Percentiles rank a stretch among this genome's conserved stretches.
These are phyloP conservation scores for Polyodon spathula DNA, from an alignment of 2,113 vertebrate genomes.

Conservation along the genomic window DNA sequence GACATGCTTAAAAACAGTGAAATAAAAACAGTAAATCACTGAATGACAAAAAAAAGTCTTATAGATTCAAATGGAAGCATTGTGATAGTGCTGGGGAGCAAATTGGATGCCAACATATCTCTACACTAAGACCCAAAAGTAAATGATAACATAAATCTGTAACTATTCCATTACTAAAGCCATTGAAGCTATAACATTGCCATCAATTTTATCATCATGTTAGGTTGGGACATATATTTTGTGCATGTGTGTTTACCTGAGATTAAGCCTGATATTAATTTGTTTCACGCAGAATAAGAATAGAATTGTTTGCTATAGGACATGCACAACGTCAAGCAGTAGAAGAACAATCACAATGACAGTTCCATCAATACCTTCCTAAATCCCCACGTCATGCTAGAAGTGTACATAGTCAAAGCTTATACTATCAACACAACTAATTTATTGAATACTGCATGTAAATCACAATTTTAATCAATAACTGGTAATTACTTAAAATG, in stretches of 20 bases:
- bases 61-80: not conserved
- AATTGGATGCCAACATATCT: not conserved
- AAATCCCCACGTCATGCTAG: too few relatives aligned
- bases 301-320: too few relatives aligned
- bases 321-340: too few relatives aligned
- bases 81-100: not conserved
- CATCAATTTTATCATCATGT: not conserved
- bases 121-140: not conserved
- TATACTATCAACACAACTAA: not conserved
- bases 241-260: not conserved
- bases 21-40: too few relatives aligned
- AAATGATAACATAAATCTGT: slow-evolving; percentile 1
- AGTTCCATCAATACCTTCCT: too few relatives aligned
- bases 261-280: not conserved
- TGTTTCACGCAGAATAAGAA: not conserved
- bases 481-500: not conserved
- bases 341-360: too few relatives aligned
- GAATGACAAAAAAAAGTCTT: not conserved
- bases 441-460: not conserved
- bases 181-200: not conserved
- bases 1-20: too few relatives aligned
- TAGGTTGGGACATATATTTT: not conserved
- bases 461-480: not conserved
- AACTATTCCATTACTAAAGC: not conserved
- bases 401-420: not conserved